These are phyloP conservation scores for Labroides dimidiatus DNA, from an alignment of 2,797 vertebrate genomes.

Conservation along the genomic window DNA sequence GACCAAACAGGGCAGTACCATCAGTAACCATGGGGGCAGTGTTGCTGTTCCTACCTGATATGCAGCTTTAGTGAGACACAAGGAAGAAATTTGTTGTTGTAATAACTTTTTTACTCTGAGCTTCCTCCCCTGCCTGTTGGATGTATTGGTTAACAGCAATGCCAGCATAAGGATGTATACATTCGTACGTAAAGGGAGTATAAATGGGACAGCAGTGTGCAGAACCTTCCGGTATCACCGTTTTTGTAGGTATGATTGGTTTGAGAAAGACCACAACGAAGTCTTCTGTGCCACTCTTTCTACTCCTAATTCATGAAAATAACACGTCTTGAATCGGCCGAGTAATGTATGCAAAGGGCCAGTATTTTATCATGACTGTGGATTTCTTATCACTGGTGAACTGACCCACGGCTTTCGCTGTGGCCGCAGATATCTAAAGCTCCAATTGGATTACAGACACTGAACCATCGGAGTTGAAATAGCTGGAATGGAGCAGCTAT, in stretches of 20 bases:
- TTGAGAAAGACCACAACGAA: not conserved
- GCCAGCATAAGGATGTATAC: too few species aligned
- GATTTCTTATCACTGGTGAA: slow-evolving; percentile 32
- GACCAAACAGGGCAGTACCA: too few species aligned
- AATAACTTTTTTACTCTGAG: too few species aligned
- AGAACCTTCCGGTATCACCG: too few species aligned
- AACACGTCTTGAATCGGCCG: slow-evolving; percentile 10
- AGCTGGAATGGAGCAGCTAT: slow-evolving; percentile 52
- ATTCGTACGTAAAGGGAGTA: too few species aligned
- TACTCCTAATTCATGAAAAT: slow-evolving; percentile 3
- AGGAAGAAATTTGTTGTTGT: too few species aligned
- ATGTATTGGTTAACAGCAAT: too few species aligned
- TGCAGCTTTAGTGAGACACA: too few species aligned
- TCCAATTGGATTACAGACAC: slow-evolving; percentile 67
- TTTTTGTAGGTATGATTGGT: not conserved
- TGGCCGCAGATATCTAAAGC: slow-evolving; percentile 58
- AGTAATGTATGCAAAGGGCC: slow-evolving; percentile 27
- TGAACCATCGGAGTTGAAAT: slow-evolving; percentile 62
- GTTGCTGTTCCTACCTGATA: too few species aligned
- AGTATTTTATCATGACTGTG: slow-evolving; percentile 26
- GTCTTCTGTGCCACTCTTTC: not conserved
- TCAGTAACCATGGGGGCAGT: too few species aligned
- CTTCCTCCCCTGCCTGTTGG: too few species aligned
- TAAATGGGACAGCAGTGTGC: too few species aligned
- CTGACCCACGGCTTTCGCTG: slow-evolving; percentile 51